These are phyloP conservation scores for Rhabdophis nuchalis DNA, from an alignment of 2,797 vertebrate genomes.

Conservation along the genomic window DNA sequence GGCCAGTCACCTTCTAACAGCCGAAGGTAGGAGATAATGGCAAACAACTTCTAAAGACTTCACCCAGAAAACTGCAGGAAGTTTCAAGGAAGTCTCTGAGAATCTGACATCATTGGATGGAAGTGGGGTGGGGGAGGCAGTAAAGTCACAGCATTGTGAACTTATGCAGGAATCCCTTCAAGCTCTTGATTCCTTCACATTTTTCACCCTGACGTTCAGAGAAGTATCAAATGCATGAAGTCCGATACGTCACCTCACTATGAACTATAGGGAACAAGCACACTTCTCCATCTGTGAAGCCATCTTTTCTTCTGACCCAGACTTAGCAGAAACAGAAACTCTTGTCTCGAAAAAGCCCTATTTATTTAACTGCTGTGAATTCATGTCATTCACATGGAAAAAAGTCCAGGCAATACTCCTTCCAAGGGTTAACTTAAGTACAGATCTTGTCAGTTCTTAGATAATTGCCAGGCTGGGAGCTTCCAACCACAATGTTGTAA, in stretches of 20 bases:
- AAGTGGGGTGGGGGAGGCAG: neutral
- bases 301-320: neutral
- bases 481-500: no score
- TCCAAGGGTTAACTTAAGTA: no score
- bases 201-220: constrained; percentile 15
- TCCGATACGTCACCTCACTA: constrained; percentile 12
- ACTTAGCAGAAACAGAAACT: no score
- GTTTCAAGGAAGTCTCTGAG: neutral
- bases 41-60: neutral
- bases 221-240: constrained; percentile 11
- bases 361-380: no score
- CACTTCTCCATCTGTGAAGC: constrained; percentile 37
- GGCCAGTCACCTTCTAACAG: neutral
- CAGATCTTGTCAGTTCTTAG: no score
- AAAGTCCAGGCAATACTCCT: no score
- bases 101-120: neutral
- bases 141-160: constrained; percentile 8
- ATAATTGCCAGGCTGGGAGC: no score
- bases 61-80: neutral
- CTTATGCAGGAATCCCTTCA: constrained; percentile 12
- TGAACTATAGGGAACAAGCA: neutral
- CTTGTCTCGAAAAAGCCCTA: no score
- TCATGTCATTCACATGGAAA: no score
- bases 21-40: neutral
- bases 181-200: constrained; percentile 7